Conservation (phyloP, 2,797 vertebrate genomes). For the Cebuella pygmaea region DNA sequence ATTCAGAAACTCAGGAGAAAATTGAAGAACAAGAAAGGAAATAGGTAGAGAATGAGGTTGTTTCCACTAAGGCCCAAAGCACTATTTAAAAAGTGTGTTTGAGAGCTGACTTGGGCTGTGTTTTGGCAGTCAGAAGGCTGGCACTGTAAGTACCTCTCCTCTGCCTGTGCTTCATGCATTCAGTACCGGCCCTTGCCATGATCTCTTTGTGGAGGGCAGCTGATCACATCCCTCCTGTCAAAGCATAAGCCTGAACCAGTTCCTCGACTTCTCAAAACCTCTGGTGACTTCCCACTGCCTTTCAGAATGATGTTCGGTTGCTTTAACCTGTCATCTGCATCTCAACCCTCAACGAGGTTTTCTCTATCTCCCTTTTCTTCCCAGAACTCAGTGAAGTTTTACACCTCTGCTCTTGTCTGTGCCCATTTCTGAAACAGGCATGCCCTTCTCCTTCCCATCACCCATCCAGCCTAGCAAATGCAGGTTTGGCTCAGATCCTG, state of each 20-base stretch:
- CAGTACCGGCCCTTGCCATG: neutral
- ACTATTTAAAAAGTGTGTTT: neutral
- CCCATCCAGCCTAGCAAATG: neutral
- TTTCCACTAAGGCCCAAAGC: slow-evolving; percentile 33
- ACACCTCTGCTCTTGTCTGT: neutral
- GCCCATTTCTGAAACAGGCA: neutral
- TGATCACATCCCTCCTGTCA: neutral
- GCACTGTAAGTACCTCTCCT: rapidly evolving
- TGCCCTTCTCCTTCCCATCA: neutral
- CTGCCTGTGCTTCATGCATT: neutral
- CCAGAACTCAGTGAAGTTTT: neutral
- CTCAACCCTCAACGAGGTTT: neutral
- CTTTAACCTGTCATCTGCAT: neutral
- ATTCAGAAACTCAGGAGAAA: slow-evolving; percentile 44
- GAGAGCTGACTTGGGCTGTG: neutral
- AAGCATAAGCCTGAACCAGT: neutral
- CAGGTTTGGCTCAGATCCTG: neutral
- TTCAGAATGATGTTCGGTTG: neutral
- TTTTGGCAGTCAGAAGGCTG: neutral
- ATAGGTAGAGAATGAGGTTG: slow-evolving; percentile 50
- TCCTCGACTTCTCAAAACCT: neutral
- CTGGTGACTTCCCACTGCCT: neutral
- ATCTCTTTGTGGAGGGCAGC: neutral
- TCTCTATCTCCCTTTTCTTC: neutral
- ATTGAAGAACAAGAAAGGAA: slow-evolving; percentile 55